Evolutionary conservation across 2,888 invertebrate genomes (phyloP).

Genomic region (Ophraella communa): DNA sequence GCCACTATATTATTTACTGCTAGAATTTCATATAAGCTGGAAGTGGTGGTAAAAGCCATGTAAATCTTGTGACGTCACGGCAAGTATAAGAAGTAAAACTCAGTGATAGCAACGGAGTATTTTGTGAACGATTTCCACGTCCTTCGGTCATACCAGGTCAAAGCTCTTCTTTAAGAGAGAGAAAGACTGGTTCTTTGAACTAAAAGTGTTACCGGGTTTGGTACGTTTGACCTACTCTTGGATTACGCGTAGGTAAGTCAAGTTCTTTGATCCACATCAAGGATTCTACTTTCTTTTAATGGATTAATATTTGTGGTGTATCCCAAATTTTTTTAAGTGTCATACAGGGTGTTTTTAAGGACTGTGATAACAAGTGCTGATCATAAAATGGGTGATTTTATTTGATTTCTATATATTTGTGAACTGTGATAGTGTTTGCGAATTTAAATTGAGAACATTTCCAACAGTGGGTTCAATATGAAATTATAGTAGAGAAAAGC

Average conservation of each 20-base stretch:
- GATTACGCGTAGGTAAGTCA: slow-evolving; percentile 40
- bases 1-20: background rate
- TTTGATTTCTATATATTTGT: background rate
- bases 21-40: background rate
- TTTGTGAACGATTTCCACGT: slow-evolving; percentile 51
- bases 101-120: slow-evolving; percentile 48
- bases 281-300: slow-evolving; percentile 14
- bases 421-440: slow-evolving; percentile 5
- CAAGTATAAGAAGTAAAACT: slow-evolving; percentile 55
- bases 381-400: background rate
- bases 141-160: slow-evolving; percentile 56
- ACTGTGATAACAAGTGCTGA: slow-evolving; percentile 8
- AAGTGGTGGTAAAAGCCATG: slow-evolving; percentile 32
- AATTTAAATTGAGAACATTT: no score
- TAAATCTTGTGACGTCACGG: slow-evolving; percentile 49
- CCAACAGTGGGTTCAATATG: background rate
- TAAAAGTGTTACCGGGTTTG: slow-evolving; percentile 36
- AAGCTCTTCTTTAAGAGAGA: slow-evolving; percentile 46
- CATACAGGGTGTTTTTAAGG: background rate
- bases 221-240: slow-evolving; percentile 41
- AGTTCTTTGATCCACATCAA: slow-evolving; percentile 27
- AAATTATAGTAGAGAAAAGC: no score
- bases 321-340: slow-evolving; percentile 13
- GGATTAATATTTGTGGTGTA: slow-evolving; percentile 11
- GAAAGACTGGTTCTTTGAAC: slow-evolving; percentile 23